These are phyloP conservation scores for Sylvia borin DNA, from an alignment of 2,797 vertebrate genomes.

Conservation along the genomic window DNA sequence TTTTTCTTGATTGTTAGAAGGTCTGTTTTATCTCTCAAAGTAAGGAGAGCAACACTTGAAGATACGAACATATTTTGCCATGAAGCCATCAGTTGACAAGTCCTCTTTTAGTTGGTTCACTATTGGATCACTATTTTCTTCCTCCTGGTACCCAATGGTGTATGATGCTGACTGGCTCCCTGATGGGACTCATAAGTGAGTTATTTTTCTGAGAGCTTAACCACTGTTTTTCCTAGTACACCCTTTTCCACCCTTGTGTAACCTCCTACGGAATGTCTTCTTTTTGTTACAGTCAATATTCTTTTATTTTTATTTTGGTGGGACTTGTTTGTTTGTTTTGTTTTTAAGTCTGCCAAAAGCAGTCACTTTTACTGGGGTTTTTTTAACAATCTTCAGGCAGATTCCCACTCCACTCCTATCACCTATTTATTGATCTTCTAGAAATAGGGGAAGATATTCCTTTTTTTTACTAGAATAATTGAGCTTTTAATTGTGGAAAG, in stretches of 20 bases:
- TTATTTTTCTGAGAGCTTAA: background rate
- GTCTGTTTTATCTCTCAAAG: constrained; percentile 62
- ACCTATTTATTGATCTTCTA: background rate
- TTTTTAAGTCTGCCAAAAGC: background rate
- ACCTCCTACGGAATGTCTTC: background rate
- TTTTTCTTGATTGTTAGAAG: constrained; percentile 74
- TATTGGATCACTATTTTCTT: background rate
- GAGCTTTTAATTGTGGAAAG: background rate
- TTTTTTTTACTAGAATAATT: background rate
- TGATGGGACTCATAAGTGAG: background rate
- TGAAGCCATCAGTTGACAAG: constrained; percentile 71
- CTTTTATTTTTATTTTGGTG: background rate
- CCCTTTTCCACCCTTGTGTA: background rate
- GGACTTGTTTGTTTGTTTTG: no score
- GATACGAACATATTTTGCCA: constrained; percentile 68
- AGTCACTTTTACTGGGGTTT: background rate
- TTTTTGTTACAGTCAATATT: background rate
- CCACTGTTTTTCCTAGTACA: background rate
- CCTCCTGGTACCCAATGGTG: fast-evolving
- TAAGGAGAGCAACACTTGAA: constrained; percentile 58
- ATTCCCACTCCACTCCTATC: background rate
- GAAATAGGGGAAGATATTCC: background rate
- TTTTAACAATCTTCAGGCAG: background rate
- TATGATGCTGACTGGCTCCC: background rate
- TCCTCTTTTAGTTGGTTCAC: constrained; percentile 68